Evolutionary conservation across 2,797 vertebrate genomes (phyloP).

Genomic region (Muscicapa striata): DNA sequence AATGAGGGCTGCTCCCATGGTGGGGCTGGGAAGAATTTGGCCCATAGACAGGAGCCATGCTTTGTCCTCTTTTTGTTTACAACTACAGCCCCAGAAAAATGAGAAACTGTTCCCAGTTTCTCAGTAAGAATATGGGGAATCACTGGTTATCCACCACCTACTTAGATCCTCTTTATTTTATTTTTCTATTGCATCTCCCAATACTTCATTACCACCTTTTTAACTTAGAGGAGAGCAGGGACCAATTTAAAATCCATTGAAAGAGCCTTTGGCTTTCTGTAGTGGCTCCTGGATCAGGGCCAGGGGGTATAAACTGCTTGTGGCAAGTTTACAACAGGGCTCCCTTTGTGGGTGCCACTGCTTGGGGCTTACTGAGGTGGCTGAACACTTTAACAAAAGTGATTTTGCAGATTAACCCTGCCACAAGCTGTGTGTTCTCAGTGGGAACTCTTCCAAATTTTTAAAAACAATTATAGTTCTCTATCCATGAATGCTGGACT

Average conservation of each 20-base stretch:
- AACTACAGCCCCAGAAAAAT: neutral
- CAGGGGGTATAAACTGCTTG: conserved; percentile 13
- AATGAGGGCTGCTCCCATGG: neutral
- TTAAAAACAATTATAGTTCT: neutral
- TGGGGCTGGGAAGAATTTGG: neutral
- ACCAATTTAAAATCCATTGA: conserved; percentile 34
- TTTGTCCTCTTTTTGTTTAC: neutral
- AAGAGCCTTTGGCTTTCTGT: neutral
- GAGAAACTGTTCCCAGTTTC: neutral
- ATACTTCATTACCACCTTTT: neutral
- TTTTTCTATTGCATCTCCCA: neutral
- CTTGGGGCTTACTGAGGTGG: neutral
- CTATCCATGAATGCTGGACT: neutral
- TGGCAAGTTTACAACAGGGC: neutral
- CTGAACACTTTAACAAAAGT: neutral
- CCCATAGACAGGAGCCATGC: neutral
- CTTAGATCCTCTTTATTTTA: conserved; percentile 2
- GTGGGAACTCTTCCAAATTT: neutral
- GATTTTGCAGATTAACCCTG: neutral
- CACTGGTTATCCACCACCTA: neutral
- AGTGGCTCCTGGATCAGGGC: neutral
- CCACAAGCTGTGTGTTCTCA: neutral
- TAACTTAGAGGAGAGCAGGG: neutral
- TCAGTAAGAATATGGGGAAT: neutral
- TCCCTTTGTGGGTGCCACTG: conserved; percentile 16